These are phyloP conservation scores for Amphipyra berbera DNA, from an alignment of 2,888 invertebrate genomes.

Conservation along the genomic window DNA sequence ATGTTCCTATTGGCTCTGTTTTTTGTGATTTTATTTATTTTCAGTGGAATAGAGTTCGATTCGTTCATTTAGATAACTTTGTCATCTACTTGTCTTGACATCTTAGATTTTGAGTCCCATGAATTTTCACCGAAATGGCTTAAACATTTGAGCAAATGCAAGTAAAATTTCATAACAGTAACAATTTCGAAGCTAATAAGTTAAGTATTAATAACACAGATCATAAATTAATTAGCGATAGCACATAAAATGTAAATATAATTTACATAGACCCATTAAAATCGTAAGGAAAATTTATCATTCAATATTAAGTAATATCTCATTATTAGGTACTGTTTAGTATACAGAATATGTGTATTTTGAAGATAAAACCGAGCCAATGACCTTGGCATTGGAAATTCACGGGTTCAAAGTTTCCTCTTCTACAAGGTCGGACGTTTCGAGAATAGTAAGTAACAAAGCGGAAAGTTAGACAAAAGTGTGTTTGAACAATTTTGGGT, in stretches of 20 bases:
- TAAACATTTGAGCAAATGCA: background rate
- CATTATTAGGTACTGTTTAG: constrained; percentile 26
- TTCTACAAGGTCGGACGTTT: constrained; percentile 65
- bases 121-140: background rate
- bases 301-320: constrained; percentile 33
- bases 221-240: background rate
- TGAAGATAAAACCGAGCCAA: constrained; percentile 45
- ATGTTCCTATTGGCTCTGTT: constrained; percentile 59
- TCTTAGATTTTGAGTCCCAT: background rate
- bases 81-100: background rate
- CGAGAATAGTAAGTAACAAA: constrained; percentile 41
- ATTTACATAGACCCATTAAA: constrained; percentile 14
- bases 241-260: constrained; percentile 8
- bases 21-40: constrained; percentile 40
- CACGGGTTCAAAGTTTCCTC: constrained; percentile 72
- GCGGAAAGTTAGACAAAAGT: constrained; percentile 9
- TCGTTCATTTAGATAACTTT: constrained; percentile 2
- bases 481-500: background rate
- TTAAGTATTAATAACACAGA: background rate
- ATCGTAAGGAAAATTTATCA: constrained; percentile 29
- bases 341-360: constrained; percentile 27
- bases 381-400: constrained; percentile 71
- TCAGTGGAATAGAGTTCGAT: constrained; percentile 13
- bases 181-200: background rate
- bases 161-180: constrained; percentile 5